phyloP scores from a whole-genome alignment of 2,113 vertebrate species.

The Bubo bubo region DNA sequence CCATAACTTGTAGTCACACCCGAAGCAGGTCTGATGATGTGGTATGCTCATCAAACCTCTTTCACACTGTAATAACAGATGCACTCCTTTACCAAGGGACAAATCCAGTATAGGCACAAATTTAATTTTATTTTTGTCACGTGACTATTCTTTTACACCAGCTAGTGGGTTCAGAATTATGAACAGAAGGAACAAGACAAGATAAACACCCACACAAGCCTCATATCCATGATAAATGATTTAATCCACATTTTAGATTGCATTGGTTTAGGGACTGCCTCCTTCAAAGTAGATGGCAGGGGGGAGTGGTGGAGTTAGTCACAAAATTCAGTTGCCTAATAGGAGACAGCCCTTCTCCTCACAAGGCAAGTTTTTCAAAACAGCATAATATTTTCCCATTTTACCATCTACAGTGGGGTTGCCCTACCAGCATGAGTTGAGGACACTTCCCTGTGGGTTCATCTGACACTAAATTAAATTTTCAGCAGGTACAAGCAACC shows the following conservation, averaged over 20 bases:
- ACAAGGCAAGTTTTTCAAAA: not conserved
- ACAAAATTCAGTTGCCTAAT: not conserved
- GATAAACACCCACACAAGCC: not conserved
- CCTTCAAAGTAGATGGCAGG: not conserved
- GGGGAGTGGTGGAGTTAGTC: not conserved
- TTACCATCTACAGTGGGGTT: not conserved
- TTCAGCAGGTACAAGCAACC: not conserved
- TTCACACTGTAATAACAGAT: not conserved
- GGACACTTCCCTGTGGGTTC: not conserved
- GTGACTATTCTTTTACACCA: not conserved
- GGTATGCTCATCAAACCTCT: not conserved
- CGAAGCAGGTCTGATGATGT: not conserved
- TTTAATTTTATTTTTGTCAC: not conserved
- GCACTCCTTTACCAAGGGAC: not conserved
- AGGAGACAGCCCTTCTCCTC: not conserved
- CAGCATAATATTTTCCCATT: rapidly evolving
- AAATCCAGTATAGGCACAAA: not conserved
- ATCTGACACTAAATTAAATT: not conserved
- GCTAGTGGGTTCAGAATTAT: not conserved
- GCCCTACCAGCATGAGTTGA: not conserved
- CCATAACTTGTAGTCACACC: not conserved
- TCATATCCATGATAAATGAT: rapidly evolving
- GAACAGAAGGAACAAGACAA: not conserved
- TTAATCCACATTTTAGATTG: not conserved
- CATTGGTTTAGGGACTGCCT: not conserved